Evolutionary conservation across 1,140 invertebrate species (phyloP), one percentile per base, ranked within the genome.

Genomic region (Leucophenga varia): DNA sequence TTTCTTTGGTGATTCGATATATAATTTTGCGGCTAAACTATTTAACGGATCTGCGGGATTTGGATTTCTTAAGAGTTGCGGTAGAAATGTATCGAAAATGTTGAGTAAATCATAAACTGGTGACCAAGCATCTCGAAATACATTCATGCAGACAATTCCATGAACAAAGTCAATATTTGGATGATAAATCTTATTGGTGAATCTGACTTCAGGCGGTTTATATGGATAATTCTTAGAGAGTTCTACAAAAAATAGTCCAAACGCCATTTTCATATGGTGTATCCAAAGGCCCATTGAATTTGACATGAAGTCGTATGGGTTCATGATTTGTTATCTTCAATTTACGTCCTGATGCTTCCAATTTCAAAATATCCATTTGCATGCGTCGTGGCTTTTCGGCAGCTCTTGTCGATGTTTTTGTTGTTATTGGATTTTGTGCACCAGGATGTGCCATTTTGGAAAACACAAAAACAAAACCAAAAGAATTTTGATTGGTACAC

Each of bases 101-200:
- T 99, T 99, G 43, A 94, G 93, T 60, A 99, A 79, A 84, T 99
- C 96, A 77, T 94, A 93, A 52, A 93, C 81, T 25, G 89, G 88
- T 25, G 89, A 91, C 90, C 90, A 92, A 43, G 90, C 89, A 79
- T 93, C 90, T 78, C 98, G 98, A 64, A 99, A 99, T 34, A 99
- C 97, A 80, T 99, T 97, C 59, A 99, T 82, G 77, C 97, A 99
- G 13, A 99, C 97, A 13, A 97, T 98, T 34, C 97, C 97, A 31
- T 95, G 97, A 18, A 96, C 95, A 84, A 99, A 97, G 78, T 99
- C 97, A 72, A 99, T 99, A 79, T 99, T 99, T 43, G 97, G 97
- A 80, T 99, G 97, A 79, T 96, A 98, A 35, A 99, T 97, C 79
- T 96, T 95, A 79, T 99, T 99, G 88, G 98, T 95, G 78, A 99